phyloP scores from a whole-genome alignment of 1,140 invertebrate species.

The Drosophila equinoxialis region DNA sequence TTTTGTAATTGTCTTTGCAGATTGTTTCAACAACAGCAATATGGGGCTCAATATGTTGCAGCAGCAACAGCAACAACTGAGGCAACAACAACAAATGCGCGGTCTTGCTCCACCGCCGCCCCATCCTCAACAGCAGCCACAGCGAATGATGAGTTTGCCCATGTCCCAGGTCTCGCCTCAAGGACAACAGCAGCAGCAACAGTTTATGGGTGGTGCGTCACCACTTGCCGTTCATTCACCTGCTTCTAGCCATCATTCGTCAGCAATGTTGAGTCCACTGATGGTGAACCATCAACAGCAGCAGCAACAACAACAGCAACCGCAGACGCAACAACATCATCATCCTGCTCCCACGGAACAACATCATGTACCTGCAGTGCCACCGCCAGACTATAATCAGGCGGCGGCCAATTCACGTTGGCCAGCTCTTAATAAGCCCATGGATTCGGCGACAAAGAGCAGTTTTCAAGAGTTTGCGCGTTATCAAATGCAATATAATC shows the following conservation, averaged over 20 bases:
- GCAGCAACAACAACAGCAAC: constrained; percentile 76
- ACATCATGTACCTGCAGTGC: constrained; percentile 72
- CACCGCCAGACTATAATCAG: constrained; percentile 83
- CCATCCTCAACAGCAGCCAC: constrained; percentile 80
- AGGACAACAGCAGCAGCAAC: constrained; percentile 57
- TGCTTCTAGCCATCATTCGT: constrained; percentile 78
- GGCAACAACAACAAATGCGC: constrained; percentile 54
- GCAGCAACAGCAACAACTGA: constrained; percentile 48
- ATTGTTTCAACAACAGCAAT: constrained; percentile 57
- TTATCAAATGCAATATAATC: constrained; percentile 86
- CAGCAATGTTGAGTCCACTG: constrained; percentile 74
- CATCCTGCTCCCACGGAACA: constrained; percentile 44
- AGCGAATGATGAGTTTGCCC: constrained; percentile 70
- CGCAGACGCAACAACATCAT: constrained; percentile 67
- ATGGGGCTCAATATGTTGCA: constrained; percentile 48
- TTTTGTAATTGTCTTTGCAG: constrained; percentile 18
- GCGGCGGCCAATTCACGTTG: constrained; percentile 83
- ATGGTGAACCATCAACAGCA: constrained; percentile 77
- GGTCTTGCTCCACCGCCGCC: constrained; percentile 71
- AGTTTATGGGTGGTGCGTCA: constrained; percentile 72
- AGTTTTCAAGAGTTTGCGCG: constrained; percentile 86
- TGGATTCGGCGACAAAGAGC: constrained; percentile 86
- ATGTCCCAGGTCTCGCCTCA: constrained; percentile 59
- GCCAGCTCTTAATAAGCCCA: constrained; percentile 84
- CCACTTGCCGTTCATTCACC: constrained; percentile 83